phyloP scores from a whole-genome alignment of 2,888 invertebrate species.

The Crematogaster levior region DNA sequence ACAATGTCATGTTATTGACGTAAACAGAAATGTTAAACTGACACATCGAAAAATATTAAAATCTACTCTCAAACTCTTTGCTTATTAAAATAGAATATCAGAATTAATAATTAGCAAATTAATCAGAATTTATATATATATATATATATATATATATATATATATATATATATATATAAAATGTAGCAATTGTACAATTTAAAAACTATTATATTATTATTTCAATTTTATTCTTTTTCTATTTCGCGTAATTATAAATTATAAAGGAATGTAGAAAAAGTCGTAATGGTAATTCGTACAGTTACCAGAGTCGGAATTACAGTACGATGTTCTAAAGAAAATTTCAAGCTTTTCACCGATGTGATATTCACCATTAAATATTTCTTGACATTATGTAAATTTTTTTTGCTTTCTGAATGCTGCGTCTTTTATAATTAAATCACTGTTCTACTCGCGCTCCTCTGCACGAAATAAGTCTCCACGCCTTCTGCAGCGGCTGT shows the following conservation, averaged over 20 bases:
- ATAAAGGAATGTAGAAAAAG: not conserved
- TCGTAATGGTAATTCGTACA: not conserved
- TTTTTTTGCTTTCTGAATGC: constrained; percentile 6
- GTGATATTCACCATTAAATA: constrained; percentile 27
- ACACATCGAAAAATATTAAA: not conserved
- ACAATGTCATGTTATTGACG: not conserved
- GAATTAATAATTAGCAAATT: not conserved
- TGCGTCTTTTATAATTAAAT: constrained; percentile 42
- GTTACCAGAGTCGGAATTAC: not conserved
- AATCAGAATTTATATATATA: too few species aligned
- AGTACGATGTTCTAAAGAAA: not conserved
- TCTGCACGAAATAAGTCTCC: constrained; percentile 42
- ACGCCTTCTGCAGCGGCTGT: constrained; percentile 39
- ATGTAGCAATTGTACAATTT: too few species aligned
- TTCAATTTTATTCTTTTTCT: not conserved
- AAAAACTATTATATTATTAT: too few species aligned
- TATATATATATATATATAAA: too few species aligned
- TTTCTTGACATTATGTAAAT: constrained; percentile 39
- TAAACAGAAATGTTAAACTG: not conserved
- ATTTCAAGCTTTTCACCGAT: constrained; percentile 17
- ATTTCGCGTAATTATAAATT: constrained; percentile 7
- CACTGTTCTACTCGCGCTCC: constrained; percentile 1
- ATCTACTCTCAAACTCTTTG: not conserved
- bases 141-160: too few species aligned
- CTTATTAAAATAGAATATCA: not conserved